phyloP scores from a whole-genome alignment of 35 echinoderm and acorn worm species.

The Diadema setosum region DNA sequence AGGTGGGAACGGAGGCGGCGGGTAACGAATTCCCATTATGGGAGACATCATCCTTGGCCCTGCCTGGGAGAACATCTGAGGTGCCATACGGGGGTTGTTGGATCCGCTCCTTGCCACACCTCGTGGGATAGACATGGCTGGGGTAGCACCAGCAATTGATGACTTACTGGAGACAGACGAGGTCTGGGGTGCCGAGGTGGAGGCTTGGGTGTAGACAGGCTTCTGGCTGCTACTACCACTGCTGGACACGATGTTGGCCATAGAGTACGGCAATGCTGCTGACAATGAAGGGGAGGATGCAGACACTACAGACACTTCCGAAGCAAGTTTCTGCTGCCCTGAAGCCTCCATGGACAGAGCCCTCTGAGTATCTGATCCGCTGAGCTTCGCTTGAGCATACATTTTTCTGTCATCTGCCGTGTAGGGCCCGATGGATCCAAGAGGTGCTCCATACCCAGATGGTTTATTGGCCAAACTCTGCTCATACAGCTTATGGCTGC shows the following conservation, averaged over 20 bases:
- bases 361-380: not conserved
- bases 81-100: slow-evolving; percentile 19
- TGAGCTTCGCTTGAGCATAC: not conserved
- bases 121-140: not conserved
- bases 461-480: not conserved
- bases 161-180: not conserved
- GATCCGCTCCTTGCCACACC: not conserved
- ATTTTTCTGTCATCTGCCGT: not conserved
- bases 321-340: not conserved
- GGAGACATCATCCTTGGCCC: not conserved
- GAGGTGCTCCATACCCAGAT: not conserved
- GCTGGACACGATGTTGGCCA: not conserved
- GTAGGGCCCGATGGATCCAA: not conserved
- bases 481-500: slow-evolving; percentile 5
- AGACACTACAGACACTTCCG: not conserved
- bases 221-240: not conserved
- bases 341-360: not conserved
- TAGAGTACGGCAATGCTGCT: not conserved
- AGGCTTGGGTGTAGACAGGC: not conserved
- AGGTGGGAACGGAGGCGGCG: not conserved
- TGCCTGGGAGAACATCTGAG: not conserved
- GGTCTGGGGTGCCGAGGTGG: not conserved
- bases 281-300: not conserved
- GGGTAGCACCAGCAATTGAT: not conserved
- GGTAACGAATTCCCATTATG: not conserved